phyloP scores from a whole-genome alignment of 2,888 invertebrate species.

The Norana najaformis region DNA sequence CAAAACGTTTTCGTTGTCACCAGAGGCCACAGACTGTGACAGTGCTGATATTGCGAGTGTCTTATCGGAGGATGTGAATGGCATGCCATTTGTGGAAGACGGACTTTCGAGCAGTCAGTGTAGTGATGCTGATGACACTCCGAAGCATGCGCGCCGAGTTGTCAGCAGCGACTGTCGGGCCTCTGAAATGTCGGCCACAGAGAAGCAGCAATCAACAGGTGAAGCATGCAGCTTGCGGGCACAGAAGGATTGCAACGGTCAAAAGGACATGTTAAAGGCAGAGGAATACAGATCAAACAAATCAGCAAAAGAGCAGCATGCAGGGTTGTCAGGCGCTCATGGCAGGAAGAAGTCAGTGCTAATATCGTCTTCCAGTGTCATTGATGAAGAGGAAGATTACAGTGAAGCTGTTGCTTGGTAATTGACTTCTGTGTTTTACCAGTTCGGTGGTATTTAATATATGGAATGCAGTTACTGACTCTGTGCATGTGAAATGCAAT shows the following conservation, averaged over 20 bases:
- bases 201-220: not conserved
- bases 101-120: constrained; percentile 90
- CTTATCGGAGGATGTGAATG: constrained; percentile 54
- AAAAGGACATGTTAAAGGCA: not conserved
- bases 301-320: not conserved
- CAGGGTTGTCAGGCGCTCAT: not conserved
- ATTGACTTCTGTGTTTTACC: too few relatives aligned
- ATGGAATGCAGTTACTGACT: not conserved
- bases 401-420: not conserved
- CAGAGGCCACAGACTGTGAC: constrained; percentile 90
- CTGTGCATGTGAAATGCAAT: not conserved
- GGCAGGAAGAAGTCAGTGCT: not conserved
- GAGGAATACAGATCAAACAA: not conserved
- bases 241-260: not conserved
- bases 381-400: constrained; percentile 17
- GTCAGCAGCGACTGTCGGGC: not conserved
- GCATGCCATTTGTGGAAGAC: constrained; percentile 88
- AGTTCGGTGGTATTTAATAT: not conserved
- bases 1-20: constrained; percentile 69
- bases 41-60: constrained; percentile 80
- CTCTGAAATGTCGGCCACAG: not conserved
- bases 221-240: not conserved
- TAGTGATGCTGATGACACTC: constrained; percentile 76
- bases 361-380: not conserved
- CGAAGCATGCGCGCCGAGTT: not conserved